Base-by-base conservation (phyloP, 2,113 vertebrate species). In the Gyps fulvus region DNA sequence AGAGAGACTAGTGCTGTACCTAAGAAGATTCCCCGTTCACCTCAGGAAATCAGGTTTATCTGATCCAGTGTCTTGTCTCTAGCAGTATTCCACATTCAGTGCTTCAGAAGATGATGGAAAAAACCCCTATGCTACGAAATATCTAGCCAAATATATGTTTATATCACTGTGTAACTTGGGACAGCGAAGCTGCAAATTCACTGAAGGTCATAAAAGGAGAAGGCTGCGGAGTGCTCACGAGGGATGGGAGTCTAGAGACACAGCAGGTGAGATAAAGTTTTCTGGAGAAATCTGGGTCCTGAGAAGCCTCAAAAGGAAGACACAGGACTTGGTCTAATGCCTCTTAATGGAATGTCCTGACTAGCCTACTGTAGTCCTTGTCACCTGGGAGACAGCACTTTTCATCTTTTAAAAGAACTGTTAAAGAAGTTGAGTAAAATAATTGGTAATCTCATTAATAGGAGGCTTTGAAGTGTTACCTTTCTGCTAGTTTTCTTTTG, bases 1-100 rank as follows among this genome's bases (percentile, higher is more conserved):
- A 61, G 16, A 0, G 0, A 79, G 26, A 29, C 17, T 22, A 16
- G 43, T 20, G 2, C 32, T 17, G 26, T 32, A 49, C 49, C 20
- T 16, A 47, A 45, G 40, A 70, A 34, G 20, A 54, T 40, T 78
- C 49, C 61, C 23, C 14, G 16, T 38, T 73, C 43, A 40, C 11
- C 20, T 70, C 49, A 59, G 23, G 23, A 11, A 70, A 80, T 70
- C 5, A 22, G 21, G 16, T 79, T 79, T 40, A 25, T 40, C 50
- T 40, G 38, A n/a, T 52, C 26, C 38, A 55, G 2, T 61, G 21
- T 59, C 45, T 70, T 2, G 0, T 59, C 25, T 66, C n/a, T 65
- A 43, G 11, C 19, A 45, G 6, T 40, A 45, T 57, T 87, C 21
- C 36, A n/a, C 12, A 76, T 27, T 19, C 7, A 4, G 26, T 84